These are phyloP conservation scores for Drosophila antonietae DNA, from an alignment of 2,888 invertebrate species.

Conservation along the genomic window DNA sequence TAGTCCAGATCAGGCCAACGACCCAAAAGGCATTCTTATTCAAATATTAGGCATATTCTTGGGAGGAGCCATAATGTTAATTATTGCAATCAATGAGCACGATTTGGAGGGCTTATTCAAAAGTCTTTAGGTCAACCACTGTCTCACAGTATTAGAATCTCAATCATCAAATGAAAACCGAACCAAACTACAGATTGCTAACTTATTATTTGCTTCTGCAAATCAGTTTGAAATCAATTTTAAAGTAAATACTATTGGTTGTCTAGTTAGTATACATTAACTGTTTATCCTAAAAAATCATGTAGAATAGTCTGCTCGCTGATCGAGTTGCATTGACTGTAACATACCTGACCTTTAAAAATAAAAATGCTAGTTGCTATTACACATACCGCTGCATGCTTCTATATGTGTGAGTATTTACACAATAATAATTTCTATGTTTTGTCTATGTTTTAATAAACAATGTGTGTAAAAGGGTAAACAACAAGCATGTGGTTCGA, in stretches of 20 bases:
- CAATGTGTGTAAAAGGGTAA: background rate
- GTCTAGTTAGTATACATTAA: background rate
- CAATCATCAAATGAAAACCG: conserved; percentile 23
- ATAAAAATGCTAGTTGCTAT: background rate
- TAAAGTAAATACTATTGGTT: conserved; percentile 1
- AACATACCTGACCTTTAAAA: background rate
- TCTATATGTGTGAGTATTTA: background rate
- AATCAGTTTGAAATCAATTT: too few relatives aligned
- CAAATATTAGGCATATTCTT: conserved; percentile 88
- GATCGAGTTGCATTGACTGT: background rate
- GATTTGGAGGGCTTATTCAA: conserved; percentile 68
- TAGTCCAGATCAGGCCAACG: conserved; percentile 85
- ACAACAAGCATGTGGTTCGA: background rate
- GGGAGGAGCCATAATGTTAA: conserved; percentile 90
- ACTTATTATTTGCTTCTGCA: too few relatives aligned
- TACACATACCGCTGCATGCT: background rate
- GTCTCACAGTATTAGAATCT: conserved; percentile 36
- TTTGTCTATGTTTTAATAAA: conserved; percentile 5
- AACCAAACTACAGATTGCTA: too few relatives aligned
- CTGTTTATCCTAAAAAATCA: background rate
- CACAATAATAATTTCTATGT: background rate
- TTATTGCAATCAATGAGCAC: conserved; percentile 90
- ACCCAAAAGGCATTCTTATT: conserved; percentile 86
- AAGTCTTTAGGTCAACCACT: conserved; percentile 18
- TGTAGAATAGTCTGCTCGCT: background rate